Percentiles rank a stretch among this genome's conserved stretches.
Conservation (phyloP, 2,888 invertebrate genomes). For the Thelaira solivaga region DNA sequence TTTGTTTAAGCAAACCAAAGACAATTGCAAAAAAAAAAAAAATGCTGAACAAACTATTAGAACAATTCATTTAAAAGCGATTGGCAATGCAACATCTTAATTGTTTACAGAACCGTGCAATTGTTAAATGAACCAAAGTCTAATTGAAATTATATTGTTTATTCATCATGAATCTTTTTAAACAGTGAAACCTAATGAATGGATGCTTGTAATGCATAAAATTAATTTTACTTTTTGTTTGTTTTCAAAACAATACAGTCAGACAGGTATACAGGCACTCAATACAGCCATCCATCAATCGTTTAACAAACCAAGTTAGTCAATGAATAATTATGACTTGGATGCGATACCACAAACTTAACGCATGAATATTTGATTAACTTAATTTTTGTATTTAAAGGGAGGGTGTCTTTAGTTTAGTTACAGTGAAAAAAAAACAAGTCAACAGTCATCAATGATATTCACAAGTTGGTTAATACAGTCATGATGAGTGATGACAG, state of each 20-base stretch:
- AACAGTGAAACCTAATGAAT: no score
- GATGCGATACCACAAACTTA: background rate
- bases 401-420: background rate
- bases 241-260: background rate
- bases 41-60: no score
- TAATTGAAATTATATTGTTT: background rate
- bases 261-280: background rate
- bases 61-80: no score
- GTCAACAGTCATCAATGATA: no score
- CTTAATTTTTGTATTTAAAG: background rate
- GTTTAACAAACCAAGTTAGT: background rate
- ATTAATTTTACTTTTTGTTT: background rate
- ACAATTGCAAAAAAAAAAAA: no score
- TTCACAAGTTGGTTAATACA: no score
- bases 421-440: background rate
- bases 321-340: background rate
- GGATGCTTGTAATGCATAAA: background rate
- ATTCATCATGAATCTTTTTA: no score
- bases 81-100: no score
- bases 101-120: background rate
- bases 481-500: no score
- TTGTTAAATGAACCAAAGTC: constrained; percentile 18
- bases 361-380: background rate
- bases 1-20: no score
- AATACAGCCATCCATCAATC: background rate